Evolutionary conservation across 2,113 vertebrate species (phyloP).

Genomic region (Tricholaema leucomelas): DNA sequence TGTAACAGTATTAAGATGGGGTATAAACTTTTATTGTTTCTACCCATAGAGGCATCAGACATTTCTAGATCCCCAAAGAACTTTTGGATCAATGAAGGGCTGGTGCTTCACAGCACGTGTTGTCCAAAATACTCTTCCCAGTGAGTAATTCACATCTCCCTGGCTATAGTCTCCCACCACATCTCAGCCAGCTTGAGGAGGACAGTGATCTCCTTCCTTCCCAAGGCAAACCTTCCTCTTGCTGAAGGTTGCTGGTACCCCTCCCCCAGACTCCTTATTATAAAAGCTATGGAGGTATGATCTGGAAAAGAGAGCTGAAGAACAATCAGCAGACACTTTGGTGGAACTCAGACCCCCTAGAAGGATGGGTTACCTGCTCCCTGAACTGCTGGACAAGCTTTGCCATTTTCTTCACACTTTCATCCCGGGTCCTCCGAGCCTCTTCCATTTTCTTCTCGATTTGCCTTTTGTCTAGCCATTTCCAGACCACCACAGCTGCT

Average conservation of each 20-base stretch:
- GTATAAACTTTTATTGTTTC: background rate
- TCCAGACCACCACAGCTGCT: background rate
- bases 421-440: constrained; percentile 4
- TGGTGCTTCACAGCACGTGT: background rate
- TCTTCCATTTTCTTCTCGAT: constrained; percentile 49
- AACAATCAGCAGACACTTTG: background rate
- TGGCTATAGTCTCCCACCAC: background rate
- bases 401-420: constrained; percentile 47
- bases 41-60: background rate
- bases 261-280: background rate
- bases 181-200: background rate
- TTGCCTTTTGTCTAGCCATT: constrained; percentile 26
- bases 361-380: constrained; percentile 34
- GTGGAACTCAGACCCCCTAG: background rate
- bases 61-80: background rate
- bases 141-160: background rate
- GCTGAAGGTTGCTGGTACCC: background rate
- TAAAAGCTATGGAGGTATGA: background rate
- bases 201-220: background rate
- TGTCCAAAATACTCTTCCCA: background rate
- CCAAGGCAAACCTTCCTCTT: background rate
- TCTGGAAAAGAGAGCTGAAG: background rate
- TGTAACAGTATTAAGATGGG: background rate
- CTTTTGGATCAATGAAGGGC: background rate
- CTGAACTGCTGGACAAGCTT: constrained; percentile 54